A percentile compares a stretch with the other conserved stretches of the same genome.
phyloP scores from a whole-genome alignment of 2,888 invertebrate species.

The Pandemis cinnamomeana region DNA sequence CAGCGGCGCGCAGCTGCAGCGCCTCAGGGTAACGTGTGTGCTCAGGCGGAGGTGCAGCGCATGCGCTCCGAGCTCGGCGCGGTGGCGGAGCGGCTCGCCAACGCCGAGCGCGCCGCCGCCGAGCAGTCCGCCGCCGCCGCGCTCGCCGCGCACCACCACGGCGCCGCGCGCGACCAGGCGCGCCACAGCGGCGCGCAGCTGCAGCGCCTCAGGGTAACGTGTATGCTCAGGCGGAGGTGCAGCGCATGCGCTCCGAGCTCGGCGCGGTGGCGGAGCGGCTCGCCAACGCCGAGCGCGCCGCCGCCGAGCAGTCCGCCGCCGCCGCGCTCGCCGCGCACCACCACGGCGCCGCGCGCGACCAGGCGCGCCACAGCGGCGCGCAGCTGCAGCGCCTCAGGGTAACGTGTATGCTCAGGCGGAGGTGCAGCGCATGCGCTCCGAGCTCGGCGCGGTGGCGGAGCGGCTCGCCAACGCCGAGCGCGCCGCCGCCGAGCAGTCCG shows the following conservation, averaged over 20 bases:
- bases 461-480: slow-evolving; percentile 61
- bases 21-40: slow-evolving; percentile 47
- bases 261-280: slow-evolving; percentile 59
- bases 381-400: slow-evolving; percentile 59
- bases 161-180: slow-evolving; percentile 64
- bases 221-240: slow-evolving; percentile 59
- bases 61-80: slow-evolving; percentile 65
- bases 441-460: slow-evolving; percentile 60
- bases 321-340: slow-evolving; percentile 54
- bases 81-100: slow-evolving; percentile 57
- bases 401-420: slow-evolving; percentile 56
- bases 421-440: slow-evolving; percentile 59
- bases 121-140: slow-evolving; percentile 59
- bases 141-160: slow-evolving; percentile 54
- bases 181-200: slow-evolving; percentile 61
- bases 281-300: slow-evolving; percentile 57
- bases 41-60: slow-evolving; percentile 60
- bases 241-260: slow-evolving; percentile 64
- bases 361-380: slow-evolving; percentile 57
- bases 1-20: slow-evolving; percentile 61
- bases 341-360: slow-evolving; percentile 64
- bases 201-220: slow-evolving; percentile 49
- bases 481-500: slow-evolving; percentile 55
- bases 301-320: slow-evolving; percentile 57
- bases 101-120: slow-evolving; percentile 58